Conservation (phyloP, 2,888 invertebrate species). For the Limnephilus lunatus region DNA sequence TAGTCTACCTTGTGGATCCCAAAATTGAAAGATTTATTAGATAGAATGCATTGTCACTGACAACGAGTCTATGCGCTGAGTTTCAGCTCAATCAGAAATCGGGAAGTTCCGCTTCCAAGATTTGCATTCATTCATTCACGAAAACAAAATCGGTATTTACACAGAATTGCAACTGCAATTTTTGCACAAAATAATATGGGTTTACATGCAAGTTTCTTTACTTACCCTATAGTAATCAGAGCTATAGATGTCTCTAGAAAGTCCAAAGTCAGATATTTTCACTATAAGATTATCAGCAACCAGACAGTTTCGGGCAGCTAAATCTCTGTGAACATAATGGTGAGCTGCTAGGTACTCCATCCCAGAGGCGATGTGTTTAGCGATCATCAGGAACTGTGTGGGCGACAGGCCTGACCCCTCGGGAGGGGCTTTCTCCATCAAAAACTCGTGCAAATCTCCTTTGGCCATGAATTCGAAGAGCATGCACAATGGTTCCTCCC, state of each 20-base stretch:
- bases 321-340: constrained; percentile 97
- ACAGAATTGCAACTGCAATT: no score
- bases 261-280: constrained; percentile 98
- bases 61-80: no score
- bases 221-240: constrained; percentile 91
- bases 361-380: constrained; percentile 89
- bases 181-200: not conserved
- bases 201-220: constrained; percentile 68
- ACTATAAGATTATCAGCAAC: constrained; percentile 96
- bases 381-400: constrained; percentile 92
- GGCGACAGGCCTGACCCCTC: constrained; percentile 88
- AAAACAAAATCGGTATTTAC: no score
- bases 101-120: no score
- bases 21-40: no score
- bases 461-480: constrained; percentile 98
- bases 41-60: no score
- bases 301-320: constrained; percentile 97
- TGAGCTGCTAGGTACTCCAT: constrained; percentile 93
- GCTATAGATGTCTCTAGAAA: constrained; percentile 94
- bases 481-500: constrained; percentile 95
- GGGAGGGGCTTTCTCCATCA: constrained; percentile 93
- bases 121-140: no score
- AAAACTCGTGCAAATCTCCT: constrained; percentile 97
- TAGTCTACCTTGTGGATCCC: no score
- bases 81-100: no score